Conservation (phyloP, 2,888 invertebrate species). For the Trisateles emortualis region DNA sequence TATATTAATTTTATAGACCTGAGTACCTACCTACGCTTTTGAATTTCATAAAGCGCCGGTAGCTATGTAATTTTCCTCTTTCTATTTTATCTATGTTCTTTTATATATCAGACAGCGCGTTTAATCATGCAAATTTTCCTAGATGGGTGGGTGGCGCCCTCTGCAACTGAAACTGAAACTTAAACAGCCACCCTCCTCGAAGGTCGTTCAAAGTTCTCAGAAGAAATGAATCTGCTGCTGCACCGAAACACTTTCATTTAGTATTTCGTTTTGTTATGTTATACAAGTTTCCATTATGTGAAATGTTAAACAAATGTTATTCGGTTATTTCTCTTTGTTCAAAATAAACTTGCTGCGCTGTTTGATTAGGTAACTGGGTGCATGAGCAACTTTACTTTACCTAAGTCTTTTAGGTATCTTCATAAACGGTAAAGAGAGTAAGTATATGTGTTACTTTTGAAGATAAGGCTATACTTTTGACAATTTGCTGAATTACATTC, state of each 20-base stretch:
- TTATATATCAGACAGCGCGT: slow-evolving; percentile 70
- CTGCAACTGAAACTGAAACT: slow-evolving; percentile 79
- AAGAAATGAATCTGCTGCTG: slow-evolving; percentile 78
- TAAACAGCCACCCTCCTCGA: slow-evolving; percentile 72
- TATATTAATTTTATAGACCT: too few species aligned
- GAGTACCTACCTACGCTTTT: background rate
- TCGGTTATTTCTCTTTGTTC: slow-evolving; percentile 1
- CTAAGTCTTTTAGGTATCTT: too few species aligned
- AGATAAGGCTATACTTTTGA: too few species aligned
- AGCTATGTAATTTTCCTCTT: slow-evolving; percentile 42
- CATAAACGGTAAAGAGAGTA: too few species aligned
- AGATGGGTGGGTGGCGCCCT: slow-evolving; percentile 71
- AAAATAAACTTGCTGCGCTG: background rate
- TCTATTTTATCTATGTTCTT: slow-evolving; percentile 53
- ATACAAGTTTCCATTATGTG: slow-evolving; percentile 35
- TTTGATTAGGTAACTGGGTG: background rate
- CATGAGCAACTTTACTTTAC: background rate
- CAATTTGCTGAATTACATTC: too few species aligned
- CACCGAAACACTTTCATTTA: slow-evolving; percentile 80
- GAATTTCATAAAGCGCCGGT: background rate
- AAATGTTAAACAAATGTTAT: slow-evolving; percentile 3
- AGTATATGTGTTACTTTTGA: too few species aligned
- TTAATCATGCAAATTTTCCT: slow-evolving; percentile 82
- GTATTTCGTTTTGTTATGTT: slow-evolving; percentile 49
- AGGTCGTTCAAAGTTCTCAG: slow-evolving; percentile 83